These are phyloP conservation scores for Ormyrus pomaceus DNA, from an alignment of 2,888 invertebrate species.

Conservation along the genomic window DNA sequence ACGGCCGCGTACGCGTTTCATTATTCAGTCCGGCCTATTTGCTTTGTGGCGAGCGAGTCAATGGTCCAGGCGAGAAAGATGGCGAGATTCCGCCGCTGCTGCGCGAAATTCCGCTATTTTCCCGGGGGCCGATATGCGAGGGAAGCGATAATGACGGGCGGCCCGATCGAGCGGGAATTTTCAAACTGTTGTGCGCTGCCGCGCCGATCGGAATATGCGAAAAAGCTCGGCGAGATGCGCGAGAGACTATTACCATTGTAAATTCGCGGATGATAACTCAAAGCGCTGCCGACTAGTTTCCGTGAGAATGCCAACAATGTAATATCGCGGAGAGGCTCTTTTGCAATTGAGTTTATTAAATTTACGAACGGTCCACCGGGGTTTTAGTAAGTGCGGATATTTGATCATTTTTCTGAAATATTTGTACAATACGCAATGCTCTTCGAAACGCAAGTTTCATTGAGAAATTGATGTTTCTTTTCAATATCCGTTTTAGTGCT, in stretches of 20 bases:
- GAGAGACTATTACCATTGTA: slow-evolving; percentile 10
- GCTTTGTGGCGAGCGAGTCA: slow-evolving; percentile 47
- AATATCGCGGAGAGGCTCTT: neutral
- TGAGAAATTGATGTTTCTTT: too few species aligned
- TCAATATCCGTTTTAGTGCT: too few species aligned
- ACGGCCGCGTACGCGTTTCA: slow-evolving; percentile 44
- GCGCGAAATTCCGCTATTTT: neutral
- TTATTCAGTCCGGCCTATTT: slow-evolving; percentile 57
- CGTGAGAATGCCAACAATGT: slow-evolving; percentile 3
- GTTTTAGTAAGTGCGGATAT: too few species aligned
- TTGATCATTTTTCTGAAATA: too few species aligned
- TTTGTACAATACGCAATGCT: too few species aligned
- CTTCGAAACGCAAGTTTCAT: too few species aligned
- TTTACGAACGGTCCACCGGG: too few species aligned
- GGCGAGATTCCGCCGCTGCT: slow-evolving; percentile 26
- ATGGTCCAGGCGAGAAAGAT: slow-evolving; percentile 50
- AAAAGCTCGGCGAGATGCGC: neutral
- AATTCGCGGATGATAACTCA: slow-evolving; percentile 28
- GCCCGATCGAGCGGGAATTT: slow-evolving; percentile 23
- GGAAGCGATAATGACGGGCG: neutral
- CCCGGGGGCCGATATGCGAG: neutral
- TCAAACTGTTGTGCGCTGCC: slow-evolving; percentile 5
- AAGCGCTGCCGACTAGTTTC: slow-evolving; percentile 7
- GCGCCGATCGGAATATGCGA: neutral
- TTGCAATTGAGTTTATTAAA: neutral